phyloP scores from a whole-genome alignment of 2,888 invertebrate genomes.

The Diplazon laetatorius region DNA sequence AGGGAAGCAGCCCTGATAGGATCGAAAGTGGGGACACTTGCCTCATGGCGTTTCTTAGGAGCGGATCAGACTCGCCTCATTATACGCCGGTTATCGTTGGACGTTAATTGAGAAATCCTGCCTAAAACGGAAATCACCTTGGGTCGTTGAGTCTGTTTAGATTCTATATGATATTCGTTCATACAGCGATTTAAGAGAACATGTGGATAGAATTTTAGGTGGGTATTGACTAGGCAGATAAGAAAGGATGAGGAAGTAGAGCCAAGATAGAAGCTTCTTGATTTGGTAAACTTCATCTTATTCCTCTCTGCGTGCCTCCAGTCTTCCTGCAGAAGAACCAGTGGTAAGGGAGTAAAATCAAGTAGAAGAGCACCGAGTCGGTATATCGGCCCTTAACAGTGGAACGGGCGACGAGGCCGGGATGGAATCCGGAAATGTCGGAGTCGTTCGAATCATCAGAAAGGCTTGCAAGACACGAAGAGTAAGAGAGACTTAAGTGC shows the following conservation, averaged over 20 bases:
- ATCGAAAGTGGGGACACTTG: background rate
- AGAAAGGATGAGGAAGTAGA: background rate
- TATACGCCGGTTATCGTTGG: slow-evolving; percentile 37
- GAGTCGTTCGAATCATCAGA: slow-evolving; percentile 41
- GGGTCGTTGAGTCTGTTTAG: slow-evolving; percentile 70
- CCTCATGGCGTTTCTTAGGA: slow-evolving; percentile 26
- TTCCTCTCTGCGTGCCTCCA: background rate
- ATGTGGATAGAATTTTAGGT: background rate
- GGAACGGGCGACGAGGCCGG: slow-evolving; percentile 16
- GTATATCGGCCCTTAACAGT: slow-evolving; percentile 40
- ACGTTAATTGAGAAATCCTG: slow-evolving; percentile 75
- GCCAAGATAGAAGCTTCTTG: slow-evolving; percentile 35
- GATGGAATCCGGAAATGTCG: slow-evolving; percentile 40
- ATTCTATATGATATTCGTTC: slow-evolving; percentile 69
- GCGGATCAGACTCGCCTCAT: slow-evolving; percentile 44
- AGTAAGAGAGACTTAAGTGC: slow-evolving; percentile 20
- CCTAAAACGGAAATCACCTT: slow-evolving; percentile 72
- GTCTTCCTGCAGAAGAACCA: slow-evolving; percentile 3
- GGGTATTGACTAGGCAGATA: background rate
- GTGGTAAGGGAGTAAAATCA: background rate
- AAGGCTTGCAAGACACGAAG: slow-evolving; percentile 35
- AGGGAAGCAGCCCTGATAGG: background rate
- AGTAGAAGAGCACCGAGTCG: slow-evolving; percentile 19
- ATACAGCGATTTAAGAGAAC: background rate
- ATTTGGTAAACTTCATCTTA: slow-evolving; percentile 42